Percentiles rank a stretch among this genome's conserved stretches.
These are phyloP conservation scores for Melozone crissalis DNA, from an alignment of 2,113 vertebrate genomes.

Conservation along the genomic window DNA sequence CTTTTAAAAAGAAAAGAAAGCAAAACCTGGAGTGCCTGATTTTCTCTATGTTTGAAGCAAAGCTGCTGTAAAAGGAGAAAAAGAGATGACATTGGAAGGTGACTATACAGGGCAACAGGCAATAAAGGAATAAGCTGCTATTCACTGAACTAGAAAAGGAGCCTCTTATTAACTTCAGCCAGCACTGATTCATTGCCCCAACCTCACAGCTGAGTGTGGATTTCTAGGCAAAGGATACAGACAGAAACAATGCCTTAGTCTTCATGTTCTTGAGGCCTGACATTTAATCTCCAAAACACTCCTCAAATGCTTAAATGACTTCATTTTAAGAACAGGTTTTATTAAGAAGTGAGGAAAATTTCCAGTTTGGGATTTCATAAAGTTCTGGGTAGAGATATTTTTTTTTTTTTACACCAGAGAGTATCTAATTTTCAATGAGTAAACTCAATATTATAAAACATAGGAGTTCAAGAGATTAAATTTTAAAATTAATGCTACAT, in stretches of 20 bases:
- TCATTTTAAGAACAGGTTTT: neutral
- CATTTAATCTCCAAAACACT: neutral
- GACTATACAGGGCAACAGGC: neutral
- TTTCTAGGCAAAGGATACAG: neutral
- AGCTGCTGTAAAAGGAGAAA: neutral
- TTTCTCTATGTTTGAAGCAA: neutral
- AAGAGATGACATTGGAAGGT: neutral
- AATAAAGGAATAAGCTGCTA: neutral
- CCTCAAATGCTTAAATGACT: neutral
- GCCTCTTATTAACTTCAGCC: neutral
- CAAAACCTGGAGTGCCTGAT: neutral
- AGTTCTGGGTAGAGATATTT: neutral
- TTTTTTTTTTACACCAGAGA: slow-evolving; percentile 5
- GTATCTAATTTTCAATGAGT: slow-evolving; percentile 40
- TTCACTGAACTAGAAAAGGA: neutral
- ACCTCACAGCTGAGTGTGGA: neutral
- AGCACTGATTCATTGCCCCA: neutral
- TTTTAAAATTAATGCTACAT: slow-evolving; percentile 46
- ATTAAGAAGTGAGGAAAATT: neutral
- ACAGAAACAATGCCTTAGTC: neutral
- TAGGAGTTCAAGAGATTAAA: neutral
- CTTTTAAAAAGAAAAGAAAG: neutral
- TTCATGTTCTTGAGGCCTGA: neutral
- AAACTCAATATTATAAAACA: slow-evolving; percentile 31
- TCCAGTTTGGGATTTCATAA: neutral